A percentile compares a stretch with the other conserved stretches of the same genome.
Conservation (phyloP, 2,113 vertebrate genomes). For the Natator depressus region DNA sequence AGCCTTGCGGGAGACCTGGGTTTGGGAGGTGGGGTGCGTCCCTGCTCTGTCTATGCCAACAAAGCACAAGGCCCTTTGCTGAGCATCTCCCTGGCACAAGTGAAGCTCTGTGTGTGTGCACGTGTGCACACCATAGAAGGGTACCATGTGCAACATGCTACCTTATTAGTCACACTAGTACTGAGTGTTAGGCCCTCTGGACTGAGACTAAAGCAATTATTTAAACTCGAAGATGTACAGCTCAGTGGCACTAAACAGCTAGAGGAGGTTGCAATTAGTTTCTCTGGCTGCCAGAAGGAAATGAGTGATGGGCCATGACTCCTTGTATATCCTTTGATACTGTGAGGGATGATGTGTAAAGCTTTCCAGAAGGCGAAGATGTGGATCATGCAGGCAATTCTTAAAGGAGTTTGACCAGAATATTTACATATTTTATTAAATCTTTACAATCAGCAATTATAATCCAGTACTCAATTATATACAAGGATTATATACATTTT, state of each 20-base stretch:
- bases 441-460: conserved; percentile 88
- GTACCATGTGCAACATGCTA: neutral
- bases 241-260: neutral
- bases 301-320: neutral
- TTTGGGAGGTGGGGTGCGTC: neutral
- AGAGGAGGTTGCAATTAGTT: neutral
- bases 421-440: conserved; percentile 90
- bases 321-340: neutral
- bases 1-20: neutral
- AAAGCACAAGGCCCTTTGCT: neutral
- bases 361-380: neutral
- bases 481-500: conserved; percentile 86
- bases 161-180: neutral
- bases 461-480: conserved; percentile 88
- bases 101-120: neutral
- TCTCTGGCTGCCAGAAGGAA: neutral
- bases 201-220: neutral
- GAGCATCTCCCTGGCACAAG: neutral
- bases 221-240: neutral
- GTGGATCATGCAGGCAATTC: neutral
- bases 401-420: conserved; percentile 52
- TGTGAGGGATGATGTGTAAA: neutral
- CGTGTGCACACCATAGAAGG: neutral
- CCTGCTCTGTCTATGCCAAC: neutral
- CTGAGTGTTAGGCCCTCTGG: neutral